phyloP scores from a whole-genome alignment of 2,888 invertebrate genomes.

The Salticus scenicus region DNA sequence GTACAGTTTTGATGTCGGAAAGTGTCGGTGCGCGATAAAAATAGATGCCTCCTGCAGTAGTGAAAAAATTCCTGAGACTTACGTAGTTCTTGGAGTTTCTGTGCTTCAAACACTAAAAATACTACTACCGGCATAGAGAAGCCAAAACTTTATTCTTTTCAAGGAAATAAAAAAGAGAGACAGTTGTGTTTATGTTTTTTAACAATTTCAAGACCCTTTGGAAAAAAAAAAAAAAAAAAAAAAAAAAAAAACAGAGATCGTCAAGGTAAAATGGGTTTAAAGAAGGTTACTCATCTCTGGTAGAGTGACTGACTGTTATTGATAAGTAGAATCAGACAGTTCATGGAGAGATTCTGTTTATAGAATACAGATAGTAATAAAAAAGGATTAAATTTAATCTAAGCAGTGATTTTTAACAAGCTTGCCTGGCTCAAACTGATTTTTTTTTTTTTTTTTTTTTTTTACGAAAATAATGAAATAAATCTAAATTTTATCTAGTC shows the following conservation, averaged over 20 bases:
- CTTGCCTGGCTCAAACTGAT: too few species aligned
- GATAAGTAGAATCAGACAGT: too few species aligned
- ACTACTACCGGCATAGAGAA: slow-evolving; percentile 41
- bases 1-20: slow-evolving; percentile 37
- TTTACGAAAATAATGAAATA: too few species aligned
- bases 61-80: slow-evolving; percentile 34
- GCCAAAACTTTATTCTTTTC: slow-evolving; percentile 42
- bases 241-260: neutral
- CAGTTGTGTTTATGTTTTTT: slow-evolving; percentile 10
- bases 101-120: slow-evolving; percentile 53
- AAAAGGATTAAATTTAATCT: too few species aligned
- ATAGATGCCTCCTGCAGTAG: slow-evolving; percentile 56
- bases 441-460: too few species aligned
- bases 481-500: too few species aligned
- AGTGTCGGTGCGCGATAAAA: slow-evolving; percentile 51
- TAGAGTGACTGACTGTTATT: too few species aligned
- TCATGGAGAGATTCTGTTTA: too few species aligned
- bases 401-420: too few species aligned
- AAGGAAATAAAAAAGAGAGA: neutral
- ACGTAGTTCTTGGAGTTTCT: slow-evolving; percentile 27
- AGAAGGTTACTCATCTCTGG: neutral
- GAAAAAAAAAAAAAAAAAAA: slow-evolving; percentile 23
- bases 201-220: neutral
- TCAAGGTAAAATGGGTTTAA: slow-evolving; percentile 4
- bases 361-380: too few species aligned